A percentile compares a stretch with the other conserved stretches of the same genome.
Conservation (phyloP, 2,113 vertebrate genomes). For the Tauraco erythrolophus region DNA sequence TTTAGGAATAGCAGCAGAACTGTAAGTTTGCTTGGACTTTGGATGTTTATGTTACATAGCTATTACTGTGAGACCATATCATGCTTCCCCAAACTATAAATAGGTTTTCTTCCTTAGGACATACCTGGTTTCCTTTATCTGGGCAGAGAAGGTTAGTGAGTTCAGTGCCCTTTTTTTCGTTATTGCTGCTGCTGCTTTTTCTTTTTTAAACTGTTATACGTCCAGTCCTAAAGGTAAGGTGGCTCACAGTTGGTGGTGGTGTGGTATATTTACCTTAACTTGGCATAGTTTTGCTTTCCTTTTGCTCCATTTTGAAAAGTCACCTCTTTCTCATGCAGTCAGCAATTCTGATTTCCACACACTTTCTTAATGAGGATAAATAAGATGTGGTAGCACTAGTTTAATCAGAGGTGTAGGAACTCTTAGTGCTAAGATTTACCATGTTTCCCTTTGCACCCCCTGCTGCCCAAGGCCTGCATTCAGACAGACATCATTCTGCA, state of each 20-base stretch:
- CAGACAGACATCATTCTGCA: background rate
- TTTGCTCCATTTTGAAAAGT: background rate
- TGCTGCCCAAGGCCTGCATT: background rate
- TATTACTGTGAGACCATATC: background rate
- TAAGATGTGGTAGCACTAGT: background rate
- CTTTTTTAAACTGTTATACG: background rate
- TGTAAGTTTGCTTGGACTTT: background rate
- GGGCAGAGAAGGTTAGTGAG: background rate
- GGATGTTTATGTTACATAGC: accelerated
- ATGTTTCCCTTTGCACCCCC: background rate
- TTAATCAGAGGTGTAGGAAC: background rate
- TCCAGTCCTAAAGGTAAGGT: background rate
- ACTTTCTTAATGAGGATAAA: background rate
- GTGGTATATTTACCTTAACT: background rate
- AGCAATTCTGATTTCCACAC: background rate
- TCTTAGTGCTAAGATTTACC: background rate
- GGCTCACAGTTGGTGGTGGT: background rate
- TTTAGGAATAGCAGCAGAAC: background rate
- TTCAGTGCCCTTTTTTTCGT: background rate
- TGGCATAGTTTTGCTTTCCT: background rate
- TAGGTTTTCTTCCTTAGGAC: background rate
- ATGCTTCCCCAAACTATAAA: background rate
- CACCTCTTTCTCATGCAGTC: background rate
- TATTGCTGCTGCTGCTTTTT: background rate
- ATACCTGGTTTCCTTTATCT: background rate